Base-by-base conservation (phyloP, 2,113 vertebrate species). In the Bettongia penicillata region DNA sequence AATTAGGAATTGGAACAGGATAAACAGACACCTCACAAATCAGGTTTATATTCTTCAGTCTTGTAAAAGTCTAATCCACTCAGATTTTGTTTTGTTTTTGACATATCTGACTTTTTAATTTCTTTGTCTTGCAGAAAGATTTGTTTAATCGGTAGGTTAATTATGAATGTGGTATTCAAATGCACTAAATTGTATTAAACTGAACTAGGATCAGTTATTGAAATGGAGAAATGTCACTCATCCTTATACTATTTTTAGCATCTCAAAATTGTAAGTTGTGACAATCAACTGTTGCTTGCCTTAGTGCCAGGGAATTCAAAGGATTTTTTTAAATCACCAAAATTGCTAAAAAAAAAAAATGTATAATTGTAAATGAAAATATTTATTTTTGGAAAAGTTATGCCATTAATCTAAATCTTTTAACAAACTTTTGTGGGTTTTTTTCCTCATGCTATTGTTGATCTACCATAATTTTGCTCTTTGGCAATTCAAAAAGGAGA, bases 201-300 rank as follows among this genome's bases (percentile, higher is more conserved):
- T 95, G 96, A 97, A 94, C 95, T 95, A 91, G 68, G 95, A 94
- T 97, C 95, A 96, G 96, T 97, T 96, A 48, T 89, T 84, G 6
- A 97, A 93, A 89, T 93, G 97, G 95, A 90, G 28, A 89, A 92
- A 95, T 8, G 96, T 93, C 91, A 92, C 97, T 31, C 55, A 51
- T 0, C 0, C 51, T 25, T 43, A 84, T 43, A 90, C 96, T 6
- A 97, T 98, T 95, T 97, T 95, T 90, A 96, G 97, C 91, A 95
- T 96, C 97, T 97, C 95, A 3, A 93, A 97, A 94, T 97, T 55
- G 94, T 96, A 95, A 14, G 14, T 95, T 90, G 94, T 95, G 97
- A 96, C 97, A 90, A 93, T 96, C 43, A 96, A 96, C 95, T 47
- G 97, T 95, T 49, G 14, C 93, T 96, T 57, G 91, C 96, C 97